Percentiles rank a stretch among this genome's conserved stretches.
phyloP scores from a whole-genome alignment of 2,113 vertebrate genomes.

The Meles meles region DNA sequence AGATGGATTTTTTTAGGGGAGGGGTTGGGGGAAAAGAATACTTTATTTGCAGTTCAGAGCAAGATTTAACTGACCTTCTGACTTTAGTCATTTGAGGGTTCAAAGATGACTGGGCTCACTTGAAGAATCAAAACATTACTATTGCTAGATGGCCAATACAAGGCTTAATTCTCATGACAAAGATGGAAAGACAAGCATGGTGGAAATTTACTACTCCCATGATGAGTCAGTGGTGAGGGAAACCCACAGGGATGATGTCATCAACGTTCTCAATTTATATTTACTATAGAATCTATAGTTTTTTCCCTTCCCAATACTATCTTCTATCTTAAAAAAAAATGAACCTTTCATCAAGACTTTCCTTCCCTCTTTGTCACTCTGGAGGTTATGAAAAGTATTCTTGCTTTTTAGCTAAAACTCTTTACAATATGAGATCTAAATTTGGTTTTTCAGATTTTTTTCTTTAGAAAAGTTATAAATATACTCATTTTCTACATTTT shows the following conservation, averaged over 20 bases:
- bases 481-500: conserved; percentile 28
- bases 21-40: neutral
- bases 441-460: conserved; percentile 3
- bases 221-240: conserved; percentile 38
- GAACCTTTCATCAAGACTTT: neutral
- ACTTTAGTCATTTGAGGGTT: conserved; percentile 33
- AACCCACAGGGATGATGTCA: neutral
- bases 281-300: conserved; percentile 27
- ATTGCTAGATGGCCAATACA: neutral
- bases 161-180: conserved; percentile 12
- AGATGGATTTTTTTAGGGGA: neutral
- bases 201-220: conserved; percentile 11
- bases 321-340: neutral
- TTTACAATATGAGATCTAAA: neutral
- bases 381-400: conserved; percentile 8
- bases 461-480: conserved; percentile 36
- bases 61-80: conserved; percentile 33
- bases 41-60: conserved; percentile 6
- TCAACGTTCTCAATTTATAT: neutral
- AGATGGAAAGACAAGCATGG: conserved; percentile 3
- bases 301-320: neutral
- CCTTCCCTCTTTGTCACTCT: neutral
- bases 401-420: conserved; percentile 26
- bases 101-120: neutral
- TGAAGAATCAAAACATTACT: conserved; percentile 14